These are phyloP conservation scores for Diprion similis DNA, from an alignment of 1,140 invertebrate species.

Conservation along the genomic window DNA sequence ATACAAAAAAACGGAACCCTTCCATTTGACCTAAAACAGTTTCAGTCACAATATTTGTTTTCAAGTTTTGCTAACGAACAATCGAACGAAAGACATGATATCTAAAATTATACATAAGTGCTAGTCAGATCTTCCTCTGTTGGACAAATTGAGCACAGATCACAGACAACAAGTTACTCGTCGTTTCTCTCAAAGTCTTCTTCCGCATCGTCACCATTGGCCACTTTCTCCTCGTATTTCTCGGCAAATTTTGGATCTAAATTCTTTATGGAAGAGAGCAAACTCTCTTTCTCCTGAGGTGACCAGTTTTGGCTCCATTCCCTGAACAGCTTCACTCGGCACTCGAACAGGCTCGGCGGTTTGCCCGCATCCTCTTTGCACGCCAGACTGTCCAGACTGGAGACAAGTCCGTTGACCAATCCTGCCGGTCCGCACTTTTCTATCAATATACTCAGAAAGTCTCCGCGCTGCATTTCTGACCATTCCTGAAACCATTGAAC, in stretches of 20 bases:
- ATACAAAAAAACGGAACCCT: background rate
- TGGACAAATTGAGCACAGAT: background rate
- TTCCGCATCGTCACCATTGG: slow-evolving; percentile 34
- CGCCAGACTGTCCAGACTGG: slow-evolving; percentile 70
- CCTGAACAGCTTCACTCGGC: slow-evolving; percentile 85
- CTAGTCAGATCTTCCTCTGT: background rate
- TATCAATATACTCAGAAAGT: slow-evolving; percentile 81
- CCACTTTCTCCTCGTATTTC: slow-evolving; percentile 71
- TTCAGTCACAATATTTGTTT: background rate
- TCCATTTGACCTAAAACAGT: background rate
- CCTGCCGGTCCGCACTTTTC: slow-evolving; percentile 68
- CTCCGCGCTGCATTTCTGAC: slow-evolving; percentile 84
- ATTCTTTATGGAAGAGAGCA: slow-evolving; percentile 73
- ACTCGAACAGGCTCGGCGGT: slow-evolving; percentile 87
- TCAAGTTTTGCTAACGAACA: no score
- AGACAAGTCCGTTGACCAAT: slow-evolving; percentile 77
- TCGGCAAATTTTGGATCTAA: slow-evolving; percentile 74
- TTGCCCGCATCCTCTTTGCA: slow-evolving; percentile 68
- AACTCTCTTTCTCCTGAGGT: slow-evolving; percentile 73
- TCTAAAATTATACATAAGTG: no score
- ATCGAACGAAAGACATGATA: no score
- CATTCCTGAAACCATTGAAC: slow-evolving; percentile 89
- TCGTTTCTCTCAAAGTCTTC: background rate
- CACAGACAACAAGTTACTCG: background rate
- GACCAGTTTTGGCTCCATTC: slow-evolving; percentile 88